These are phyloP conservation scores for Drosophila nigritarsus DNA, from an alignment of 2,888 invertebrate species.

Conservation along the genomic window DNA sequence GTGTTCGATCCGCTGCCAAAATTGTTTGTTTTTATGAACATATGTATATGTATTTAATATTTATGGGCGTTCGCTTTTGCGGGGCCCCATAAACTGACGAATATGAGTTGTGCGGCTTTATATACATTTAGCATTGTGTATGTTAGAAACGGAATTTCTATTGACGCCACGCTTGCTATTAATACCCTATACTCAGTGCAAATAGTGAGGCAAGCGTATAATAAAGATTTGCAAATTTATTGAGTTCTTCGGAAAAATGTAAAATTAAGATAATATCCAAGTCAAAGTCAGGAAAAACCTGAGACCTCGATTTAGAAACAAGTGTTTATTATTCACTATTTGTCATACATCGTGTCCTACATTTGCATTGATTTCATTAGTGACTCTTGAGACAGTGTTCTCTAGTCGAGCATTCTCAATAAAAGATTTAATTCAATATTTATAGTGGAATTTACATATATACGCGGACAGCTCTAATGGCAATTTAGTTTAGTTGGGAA, in stretches of 20 bases:
- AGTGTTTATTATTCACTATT: constrained; percentile 3
- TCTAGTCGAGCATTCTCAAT: constrained; percentile 22
- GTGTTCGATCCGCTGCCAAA: constrained; percentile 43
- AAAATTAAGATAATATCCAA: neutral
- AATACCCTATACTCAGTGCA: constrained; percentile 8
- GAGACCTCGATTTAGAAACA: neutral
- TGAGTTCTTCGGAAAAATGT: neutral
- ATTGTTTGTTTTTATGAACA: constrained; percentile 29
- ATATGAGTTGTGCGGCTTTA: constrained; percentile 26
- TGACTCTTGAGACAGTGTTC: constrained; percentile 2
- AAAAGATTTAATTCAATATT: constrained; percentile 65
- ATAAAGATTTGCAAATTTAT: neutral
- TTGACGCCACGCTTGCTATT: constrained; percentile 35
- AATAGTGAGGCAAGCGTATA: neutral
- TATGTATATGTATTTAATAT: constrained; percentile 28
- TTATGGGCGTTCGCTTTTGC: constrained; percentile 47
- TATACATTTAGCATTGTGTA: constrained; percentile 14
- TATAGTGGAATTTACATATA: constrained; percentile 47
- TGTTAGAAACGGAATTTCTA: constrained; percentile 53
- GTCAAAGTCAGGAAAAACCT: neutral
- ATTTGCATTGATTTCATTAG: neutral
- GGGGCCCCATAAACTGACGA: constrained; percentile 47
- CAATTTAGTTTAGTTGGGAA: constrained; percentile 41
- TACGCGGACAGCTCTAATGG: constrained; percentile 27
- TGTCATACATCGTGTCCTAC: neutral